phyloP scores from a whole-genome alignment of 2,113 vertebrate genomes.

The Mobula birostris region DNA sequence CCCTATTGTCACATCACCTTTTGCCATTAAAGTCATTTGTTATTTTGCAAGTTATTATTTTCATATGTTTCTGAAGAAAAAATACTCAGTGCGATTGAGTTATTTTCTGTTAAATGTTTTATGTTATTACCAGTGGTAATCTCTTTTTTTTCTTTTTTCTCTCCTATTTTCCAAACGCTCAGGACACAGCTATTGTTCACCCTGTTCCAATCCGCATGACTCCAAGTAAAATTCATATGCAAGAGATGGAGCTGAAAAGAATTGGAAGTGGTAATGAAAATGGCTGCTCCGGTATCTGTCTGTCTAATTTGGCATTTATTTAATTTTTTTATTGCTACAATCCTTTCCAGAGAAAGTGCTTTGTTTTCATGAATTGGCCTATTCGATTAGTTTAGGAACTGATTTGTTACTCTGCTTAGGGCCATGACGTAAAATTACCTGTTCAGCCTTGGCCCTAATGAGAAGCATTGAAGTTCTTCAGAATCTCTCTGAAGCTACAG shows the following conservation, averaged over 20 bases:
- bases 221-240: slow-evolving; percentile 99
- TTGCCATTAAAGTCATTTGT: neutral
- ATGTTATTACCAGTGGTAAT: neutral
- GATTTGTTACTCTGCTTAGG: neutral
- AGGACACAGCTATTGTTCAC: slow-evolving; percentile 98
- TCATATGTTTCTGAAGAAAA: too few relatives aligned
- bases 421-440: neutral
- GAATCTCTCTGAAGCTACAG: neutral
- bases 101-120: neutral
- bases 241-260: slow-evolving; percentile 98
- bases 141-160: neutral
- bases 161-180: slow-evolving; percentile 33
- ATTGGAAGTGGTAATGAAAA: slow-evolving; percentile 78
- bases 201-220: slow-evolving; percentile 98
- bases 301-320: neutral
- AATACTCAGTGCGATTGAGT: too few relatives aligned
- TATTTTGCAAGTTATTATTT: too few relatives aligned
- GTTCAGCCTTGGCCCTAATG: neutral
- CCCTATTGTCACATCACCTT: neutral
- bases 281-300: neutral
- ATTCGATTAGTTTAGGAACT: neutral
- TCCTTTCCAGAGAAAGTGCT: slow-evolving; percentile 21
- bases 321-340: neutral
- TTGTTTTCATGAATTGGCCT: neutral
- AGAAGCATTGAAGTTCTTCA: neutral